These are phyloP conservation scores for Lophura nycthemera DNA, from an alignment of 2,113 vertebrate genomes.

Conservation along the genomic window DNA sequence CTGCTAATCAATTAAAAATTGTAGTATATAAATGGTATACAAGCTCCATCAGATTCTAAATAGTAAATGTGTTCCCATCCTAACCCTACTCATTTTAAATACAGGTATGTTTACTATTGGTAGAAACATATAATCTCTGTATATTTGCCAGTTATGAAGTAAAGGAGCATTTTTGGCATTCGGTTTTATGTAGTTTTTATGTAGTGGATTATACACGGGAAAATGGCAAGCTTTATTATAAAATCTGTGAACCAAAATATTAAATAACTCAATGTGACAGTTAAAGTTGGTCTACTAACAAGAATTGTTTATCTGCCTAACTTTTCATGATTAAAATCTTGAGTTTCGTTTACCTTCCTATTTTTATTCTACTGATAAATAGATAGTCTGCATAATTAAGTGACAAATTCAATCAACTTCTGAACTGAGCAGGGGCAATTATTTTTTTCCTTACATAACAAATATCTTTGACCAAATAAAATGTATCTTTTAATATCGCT, in stretches of 20 bases:
- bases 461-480: not conserved
- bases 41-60: not conserved
- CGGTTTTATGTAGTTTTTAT: not conserved
- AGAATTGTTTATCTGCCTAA: not conserved
- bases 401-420: not conserved
- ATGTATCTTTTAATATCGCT: not conserved
- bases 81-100: not conserved
- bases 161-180: not conserved
- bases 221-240: not conserved
- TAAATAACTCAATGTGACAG: not conserved
- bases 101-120: not conserved
- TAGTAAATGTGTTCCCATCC: not conserved
- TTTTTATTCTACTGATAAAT: not conserved
- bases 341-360: not conserved
- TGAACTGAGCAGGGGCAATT: not conserved
- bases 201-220: not conserved
- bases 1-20: not conserved
- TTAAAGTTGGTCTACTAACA: not conserved
- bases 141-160: not conserved
- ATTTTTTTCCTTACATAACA: not conserved
- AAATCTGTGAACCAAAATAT: not conserved
- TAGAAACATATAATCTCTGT: not conserved
- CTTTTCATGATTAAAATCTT: not conserved
- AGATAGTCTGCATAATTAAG: not conserved
- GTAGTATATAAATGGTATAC: not conserved